Conservation (phyloP, 2,888 invertebrate species). For the Sepiola atlantica region DNA sequence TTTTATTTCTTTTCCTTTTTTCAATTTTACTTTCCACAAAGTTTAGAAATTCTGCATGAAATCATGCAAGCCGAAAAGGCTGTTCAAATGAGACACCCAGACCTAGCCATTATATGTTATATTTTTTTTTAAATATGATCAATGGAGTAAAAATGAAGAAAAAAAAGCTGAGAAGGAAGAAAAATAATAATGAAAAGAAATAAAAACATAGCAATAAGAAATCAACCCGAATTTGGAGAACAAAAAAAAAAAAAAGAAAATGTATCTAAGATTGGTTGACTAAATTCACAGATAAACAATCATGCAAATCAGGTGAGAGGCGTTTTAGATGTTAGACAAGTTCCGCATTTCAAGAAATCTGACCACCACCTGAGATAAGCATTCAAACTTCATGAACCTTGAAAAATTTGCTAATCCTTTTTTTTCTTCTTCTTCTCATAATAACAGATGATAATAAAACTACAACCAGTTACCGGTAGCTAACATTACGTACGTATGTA, state of each 20-base stretch:
- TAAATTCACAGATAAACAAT: not conserved
- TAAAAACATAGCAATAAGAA: not conserved
- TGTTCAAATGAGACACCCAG: not conserved
- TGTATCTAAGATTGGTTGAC: not conserved
- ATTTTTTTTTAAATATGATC: not conserved
- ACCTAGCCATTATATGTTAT: not conserved
- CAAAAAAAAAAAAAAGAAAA: not conserved
- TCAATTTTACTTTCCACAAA: too few relatives aligned
- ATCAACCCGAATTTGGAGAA: not conserved
- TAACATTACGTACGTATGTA: not conserved
- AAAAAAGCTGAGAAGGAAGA: not conserved
- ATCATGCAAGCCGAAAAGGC: not conserved
- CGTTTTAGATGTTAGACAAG: not conserved
- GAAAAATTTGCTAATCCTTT: not conserved
- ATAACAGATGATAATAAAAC: not conserved
- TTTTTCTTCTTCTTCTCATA: slow-evolving; percentile 14
- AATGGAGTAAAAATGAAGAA: not conserved
- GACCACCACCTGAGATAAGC: slow-evolving; percentile 10
- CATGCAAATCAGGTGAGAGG: not conserved
- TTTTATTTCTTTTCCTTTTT: not conserved
- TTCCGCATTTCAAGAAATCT: not conserved
- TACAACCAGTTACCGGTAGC: not conserved
- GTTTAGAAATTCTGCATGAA: not conserved
- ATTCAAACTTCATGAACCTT: not conserved
- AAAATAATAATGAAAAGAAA: not conserved